Percentiles rank a stretch among this genome's conserved stretches.
phyloP scores from a whole-genome alignment of 64 coral and sea anemone genomes.

The Hydrozoanthus tunicans region DNA sequence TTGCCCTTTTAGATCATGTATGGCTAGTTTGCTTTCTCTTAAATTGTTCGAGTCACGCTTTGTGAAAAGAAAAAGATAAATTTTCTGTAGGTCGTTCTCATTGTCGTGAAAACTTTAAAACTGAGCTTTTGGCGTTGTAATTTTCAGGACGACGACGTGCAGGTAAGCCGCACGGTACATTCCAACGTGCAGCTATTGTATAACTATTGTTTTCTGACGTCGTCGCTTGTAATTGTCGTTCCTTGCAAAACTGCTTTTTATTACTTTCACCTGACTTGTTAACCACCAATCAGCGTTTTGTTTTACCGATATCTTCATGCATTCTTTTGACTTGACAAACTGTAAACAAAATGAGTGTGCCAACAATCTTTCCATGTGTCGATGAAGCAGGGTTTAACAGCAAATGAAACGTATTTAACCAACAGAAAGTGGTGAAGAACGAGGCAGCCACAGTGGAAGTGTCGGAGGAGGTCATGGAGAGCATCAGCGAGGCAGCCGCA shows the following conservation, averaged over 20 bases:
- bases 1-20: too few species aligned
- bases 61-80: too few species aligned
- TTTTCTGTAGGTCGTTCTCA: too few species aligned
- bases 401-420: neutral
- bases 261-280: neutral
- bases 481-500: slow-evolving; percentile 82
- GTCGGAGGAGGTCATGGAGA: slow-evolving; percentile 76
- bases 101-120: too few species aligned
- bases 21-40: too few species aligned
- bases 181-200: too few species aligned
- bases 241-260: neutral
- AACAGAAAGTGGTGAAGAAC: slow-evolving; percentile 90
- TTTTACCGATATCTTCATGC: neutral
- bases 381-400: neutral
- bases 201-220: too few species aligned
- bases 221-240: too few species aligned
- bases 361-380: neutral
- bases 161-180: too few species aligned
- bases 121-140: too few species aligned
- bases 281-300: neutral
- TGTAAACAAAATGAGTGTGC: neutral
- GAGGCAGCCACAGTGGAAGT: slow-evolving; percentile 86
- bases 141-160: too few species aligned
- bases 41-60: too few species aligned
- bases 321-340: neutral